phyloP scores from a whole-genome alignment of 2,113 vertebrate genomes.

The Chamaetylas fuelleborni region DNA sequence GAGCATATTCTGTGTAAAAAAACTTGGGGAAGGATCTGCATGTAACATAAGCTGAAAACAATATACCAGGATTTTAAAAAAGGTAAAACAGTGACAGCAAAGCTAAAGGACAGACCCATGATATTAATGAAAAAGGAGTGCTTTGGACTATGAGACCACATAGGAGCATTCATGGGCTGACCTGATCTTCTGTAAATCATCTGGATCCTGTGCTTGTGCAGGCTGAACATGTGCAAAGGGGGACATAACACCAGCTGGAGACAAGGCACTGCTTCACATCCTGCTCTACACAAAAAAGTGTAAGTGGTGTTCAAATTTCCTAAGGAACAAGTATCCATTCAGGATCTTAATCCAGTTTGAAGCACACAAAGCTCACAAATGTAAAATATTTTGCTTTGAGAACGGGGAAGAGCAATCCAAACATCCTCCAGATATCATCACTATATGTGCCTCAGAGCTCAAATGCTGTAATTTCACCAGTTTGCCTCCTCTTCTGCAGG shows the following conservation, averaged over 20 bases:
- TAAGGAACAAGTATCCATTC: background rate
- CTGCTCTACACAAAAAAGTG: background rate
- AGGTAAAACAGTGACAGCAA: background rate
- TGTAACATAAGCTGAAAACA: rapidly evolving
- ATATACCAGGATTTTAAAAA: background rate
- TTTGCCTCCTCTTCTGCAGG: background rate
- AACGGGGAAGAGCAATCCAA: background rate
- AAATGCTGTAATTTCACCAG: background rate
- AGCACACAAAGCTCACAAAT: background rate
- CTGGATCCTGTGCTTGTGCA: background rate
- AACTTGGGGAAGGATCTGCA: background rate
- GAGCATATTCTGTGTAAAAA: background rate
- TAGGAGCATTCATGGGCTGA: background rate
- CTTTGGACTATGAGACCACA: background rate
- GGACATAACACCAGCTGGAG: background rate
- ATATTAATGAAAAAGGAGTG: background rate
- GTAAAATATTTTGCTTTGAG: background rate
- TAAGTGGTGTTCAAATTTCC: background rate
- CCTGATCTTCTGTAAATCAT: background rate
- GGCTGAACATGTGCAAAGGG: background rate
- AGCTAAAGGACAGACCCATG: background rate
- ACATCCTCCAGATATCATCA: background rate
- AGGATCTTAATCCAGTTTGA: background rate
- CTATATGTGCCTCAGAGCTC: background rate
- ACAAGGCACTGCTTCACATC: background rate